Base-by-base conservation (phyloP, 1,140 invertebrate genomes). In the Drosophila nigrodunni region DNA sequence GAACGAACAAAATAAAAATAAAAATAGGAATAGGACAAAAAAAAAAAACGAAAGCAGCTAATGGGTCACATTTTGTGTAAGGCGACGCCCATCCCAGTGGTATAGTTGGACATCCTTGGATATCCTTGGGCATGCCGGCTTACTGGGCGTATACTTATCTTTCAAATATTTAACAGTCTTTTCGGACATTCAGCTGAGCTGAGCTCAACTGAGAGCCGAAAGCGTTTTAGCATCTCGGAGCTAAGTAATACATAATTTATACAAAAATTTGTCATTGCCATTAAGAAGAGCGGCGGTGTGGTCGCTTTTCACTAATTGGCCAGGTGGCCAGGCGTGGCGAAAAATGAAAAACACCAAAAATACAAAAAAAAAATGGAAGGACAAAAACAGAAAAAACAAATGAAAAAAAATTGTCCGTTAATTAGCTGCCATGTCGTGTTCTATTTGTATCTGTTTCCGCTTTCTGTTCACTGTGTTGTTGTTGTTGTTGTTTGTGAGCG, bases 361-460 rank as follows among this genome's bases (percentile, higher is more conserved):
- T 21, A 2, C 18, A 1, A 21, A 21, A 21, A 21, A 6, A 30
- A 6, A 30, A 30, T 4, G 25, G 25, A 30, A 30, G 6, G 25
- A 30, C 25, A 30, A 3, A 30, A 30, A 30, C 10, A 30, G 9
- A 21, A 55, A 39, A 55, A 21, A 18, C 15, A 55, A 55, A 39
- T 39, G 35, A 55, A 39, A 55, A 55, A 55, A 55, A 55, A 55
- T 39, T 80, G 75, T 83, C 80, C 54, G 77, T 88, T 88, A 87
- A 88, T 87, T 87, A 87, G 82, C 82, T 88, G 83, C 67, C 77
- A 86, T 86, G 82, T 80, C 69, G 78, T 87, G 80, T 87, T 74
- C 66, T 74, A 70, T 75, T 77, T 68, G 41, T 64, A 54, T 44
- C 55, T 15, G 37, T 44, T 44, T 58, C 55, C 55, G 58, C 37